A percentile compares a stretch with the other conserved stretches of the same genome.
phyloP scores from a whole-genome alignment of 2,797 vertebrate genomes.

The Notamacropus eugenii region DNA sequence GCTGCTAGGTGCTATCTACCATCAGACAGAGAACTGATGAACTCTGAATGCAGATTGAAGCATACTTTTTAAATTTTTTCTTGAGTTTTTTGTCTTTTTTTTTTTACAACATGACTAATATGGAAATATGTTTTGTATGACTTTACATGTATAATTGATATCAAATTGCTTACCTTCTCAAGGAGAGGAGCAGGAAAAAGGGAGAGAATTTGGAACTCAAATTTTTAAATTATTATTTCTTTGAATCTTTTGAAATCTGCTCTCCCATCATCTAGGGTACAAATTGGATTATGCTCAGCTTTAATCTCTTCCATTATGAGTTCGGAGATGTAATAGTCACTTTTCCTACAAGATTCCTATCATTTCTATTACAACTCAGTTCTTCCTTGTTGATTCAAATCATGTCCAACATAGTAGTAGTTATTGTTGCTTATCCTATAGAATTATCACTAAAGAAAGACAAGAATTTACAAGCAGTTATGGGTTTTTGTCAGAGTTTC shows the following conservation, averaged over 20 bases:
- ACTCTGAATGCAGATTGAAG: not conserved
- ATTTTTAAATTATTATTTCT: not conserved
- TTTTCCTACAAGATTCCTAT: not conserved
- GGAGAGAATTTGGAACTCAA: not conserved
- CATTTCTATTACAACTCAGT: not conserved
- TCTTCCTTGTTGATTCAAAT: not conserved
- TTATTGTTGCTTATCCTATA: too few species aligned
- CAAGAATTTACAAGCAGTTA: too few species aligned
- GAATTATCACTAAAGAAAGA: too few species aligned
- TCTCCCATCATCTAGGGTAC: not conserved
- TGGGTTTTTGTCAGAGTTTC: too few species aligned
- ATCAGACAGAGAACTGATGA: not conserved
- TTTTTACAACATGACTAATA: not conserved
- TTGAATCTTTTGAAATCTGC: not conserved
- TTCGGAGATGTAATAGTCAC: not conserved
- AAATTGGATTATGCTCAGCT: not conserved
- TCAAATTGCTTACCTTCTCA: not conserved
- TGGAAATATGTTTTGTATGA: not conserved
- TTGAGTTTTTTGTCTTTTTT: not conserved
- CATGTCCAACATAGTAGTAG: not conserved
- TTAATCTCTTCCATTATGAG: not conserved
- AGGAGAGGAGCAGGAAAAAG: not conserved
- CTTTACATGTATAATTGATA: not conserved
- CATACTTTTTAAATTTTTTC: not conserved
- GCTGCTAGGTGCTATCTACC: not conserved